phyloP scores from a whole-genome alignment of 2,888 invertebrate genomes.

The Lumbricus terrestris region DNA sequence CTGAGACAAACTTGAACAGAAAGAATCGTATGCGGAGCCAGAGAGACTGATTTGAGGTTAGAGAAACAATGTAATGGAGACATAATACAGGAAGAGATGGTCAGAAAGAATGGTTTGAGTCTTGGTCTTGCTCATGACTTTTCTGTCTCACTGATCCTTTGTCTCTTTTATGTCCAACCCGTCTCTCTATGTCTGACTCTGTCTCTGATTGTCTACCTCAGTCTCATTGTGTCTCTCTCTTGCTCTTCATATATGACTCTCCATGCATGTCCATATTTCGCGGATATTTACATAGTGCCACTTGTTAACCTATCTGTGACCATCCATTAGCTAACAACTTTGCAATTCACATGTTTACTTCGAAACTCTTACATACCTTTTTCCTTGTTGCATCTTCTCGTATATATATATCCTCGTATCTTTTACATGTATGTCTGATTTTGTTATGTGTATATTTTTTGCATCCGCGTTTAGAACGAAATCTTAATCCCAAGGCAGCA shows the following conservation, averaged over 20 bases:
- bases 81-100: not conserved
- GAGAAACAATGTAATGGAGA: not conserved
- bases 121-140: not conserved
- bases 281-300: not conserved
- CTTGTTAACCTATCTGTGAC: not conserved
- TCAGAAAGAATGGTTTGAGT: not conserved
- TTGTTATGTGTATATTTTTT: too few relatives aligned
- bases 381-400: too few relatives aligned
- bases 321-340: not conserved
- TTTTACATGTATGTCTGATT: too few relatives aligned
- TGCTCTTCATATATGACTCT: not conserved
- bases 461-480: slow-evolving; percentile 67
- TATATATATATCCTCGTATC: too few relatives aligned
- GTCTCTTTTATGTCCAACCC: not conserved
- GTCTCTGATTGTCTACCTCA: not conserved
- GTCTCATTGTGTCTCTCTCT: not conserved
- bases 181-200: not conserved
- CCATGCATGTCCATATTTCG: not conserved
- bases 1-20: not conserved
- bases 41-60: too few relatives aligned
- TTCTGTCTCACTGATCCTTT: not conserved
- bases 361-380: too few relatives aligned
- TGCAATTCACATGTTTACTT: not conserved
- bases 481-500: slow-evolving; percentile 97
- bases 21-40: not conserved